Conservation (phyloP, 1,140 invertebrate species). For the Euura lappo region DNA sequence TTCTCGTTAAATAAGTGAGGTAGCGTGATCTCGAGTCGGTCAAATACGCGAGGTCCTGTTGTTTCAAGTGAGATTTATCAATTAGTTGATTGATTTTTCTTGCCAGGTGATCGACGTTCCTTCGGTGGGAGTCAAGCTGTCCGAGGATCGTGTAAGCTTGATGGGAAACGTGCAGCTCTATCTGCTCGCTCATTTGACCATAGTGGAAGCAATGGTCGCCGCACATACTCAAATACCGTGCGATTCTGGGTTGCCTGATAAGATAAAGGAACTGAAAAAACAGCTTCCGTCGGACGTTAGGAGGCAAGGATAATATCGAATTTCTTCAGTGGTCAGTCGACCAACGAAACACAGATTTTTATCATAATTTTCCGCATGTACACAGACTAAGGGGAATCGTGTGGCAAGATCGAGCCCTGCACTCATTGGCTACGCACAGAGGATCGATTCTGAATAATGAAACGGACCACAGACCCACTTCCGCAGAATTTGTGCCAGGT, state of each 20-base stretch:
- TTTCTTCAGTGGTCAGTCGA: neutral
- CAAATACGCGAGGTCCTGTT: no score
- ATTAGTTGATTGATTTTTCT: neutral
- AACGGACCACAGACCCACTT: slow-evolving; percentile 33
- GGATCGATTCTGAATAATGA: slow-evolving; percentile 37
- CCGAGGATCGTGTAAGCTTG: slow-evolving; percentile 44
- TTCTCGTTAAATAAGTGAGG: no score
- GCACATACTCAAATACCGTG: slow-evolving; percentile 36
- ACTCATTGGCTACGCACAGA: slow-evolving; percentile 10
- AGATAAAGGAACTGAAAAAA: slow-evolving; percentile 35
- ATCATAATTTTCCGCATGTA: neutral
- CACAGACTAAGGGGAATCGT: slow-evolving; percentile 33
- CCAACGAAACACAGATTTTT: neutral
- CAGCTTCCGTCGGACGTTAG: slow-evolving; percentile 30
- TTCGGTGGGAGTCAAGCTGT: slow-evolving; percentile 28
- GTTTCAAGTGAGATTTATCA: no score
- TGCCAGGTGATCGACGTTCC: slow-evolving; percentile 39
- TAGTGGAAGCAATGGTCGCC: slow-evolving; percentile 42
- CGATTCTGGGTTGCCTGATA: slow-evolving; percentile 27
- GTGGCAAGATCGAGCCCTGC: slow-evolving; percentile 40
- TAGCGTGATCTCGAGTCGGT: no score
- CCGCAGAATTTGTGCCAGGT: slow-evolving; percentile 34
- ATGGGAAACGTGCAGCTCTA: slow-evolving; percentile 48
- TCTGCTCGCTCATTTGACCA: slow-evolving; percentile 40
- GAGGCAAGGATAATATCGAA: slow-evolving; percentile 26